Evolutionary conservation across 2,888 invertebrate genomes (phyloP), one percentile per base, ranked within the genome.

Genomic region (Drosophila niveifrons): DNA sequence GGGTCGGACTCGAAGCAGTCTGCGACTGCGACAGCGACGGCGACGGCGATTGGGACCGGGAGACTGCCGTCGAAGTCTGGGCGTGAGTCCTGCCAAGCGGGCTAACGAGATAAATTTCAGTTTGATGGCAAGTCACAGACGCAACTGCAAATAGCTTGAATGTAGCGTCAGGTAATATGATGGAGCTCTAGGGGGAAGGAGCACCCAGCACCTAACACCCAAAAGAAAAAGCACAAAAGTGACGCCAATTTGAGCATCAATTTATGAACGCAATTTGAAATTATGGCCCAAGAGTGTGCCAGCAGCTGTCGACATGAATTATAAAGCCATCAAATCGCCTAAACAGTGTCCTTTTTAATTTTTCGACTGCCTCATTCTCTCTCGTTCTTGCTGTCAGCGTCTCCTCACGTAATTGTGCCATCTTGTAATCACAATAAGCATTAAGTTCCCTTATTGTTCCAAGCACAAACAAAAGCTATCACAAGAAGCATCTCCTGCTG

Each of bases 61-160:
- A 44, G 23, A 23, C 23, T 23, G 23, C 23, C 23, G 23, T 23
- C 23, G 23, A 23, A 23, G 29, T 17, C 52, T 18, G 44, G 50
- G 43, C 52, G 55, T 62, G 82, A 34, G 52, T 51, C 53, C 65
- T 62, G 82, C 34, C 51, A 56, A 53, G 65, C 63, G 63, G 64
- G 65, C 88, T 87, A 87, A 87, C 88, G 83, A 83, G 83, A 87
- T 83, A 85, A 87, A 83, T 83, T 85, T 80, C 82, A 75, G 82
- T 85, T 85, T 85, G 88, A 82, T 78, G 71, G 75, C 81, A 65
- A 52, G 67, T 53, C 29, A 46, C 53, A 65, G 62, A 69, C 65
- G 65, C 69, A 72, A 81, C 71, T 87, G 79, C 76, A 76, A 85
- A 88, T 88, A 79, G 79, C 82, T 84, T 58, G 76, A 70, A 81